Evolutionary conservation across 2,888 invertebrate species (phyloP), one percentile per base, ranked within the genome.

Genomic region (Phaonia tiefii): DNA sequence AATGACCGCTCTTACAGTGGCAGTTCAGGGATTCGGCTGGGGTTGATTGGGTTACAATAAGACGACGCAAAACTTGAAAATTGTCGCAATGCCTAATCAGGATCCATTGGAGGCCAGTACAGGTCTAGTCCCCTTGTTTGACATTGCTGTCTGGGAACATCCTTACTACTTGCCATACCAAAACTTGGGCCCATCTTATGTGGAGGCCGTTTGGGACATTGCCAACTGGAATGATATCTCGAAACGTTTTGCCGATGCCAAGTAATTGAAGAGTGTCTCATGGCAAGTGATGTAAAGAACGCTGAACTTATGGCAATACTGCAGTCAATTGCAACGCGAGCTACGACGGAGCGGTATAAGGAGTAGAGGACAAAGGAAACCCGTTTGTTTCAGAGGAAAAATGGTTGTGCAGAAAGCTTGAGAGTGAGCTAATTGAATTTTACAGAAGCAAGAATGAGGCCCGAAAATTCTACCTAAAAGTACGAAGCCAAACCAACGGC

Each of bases 101-200:
- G 99, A 99, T 91, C 98, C 98, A 0, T 91, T 99, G 75, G 94
- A 97, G 91, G 95, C 95, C 0, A 97, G 97, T 1, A 97, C 97
- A 39, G 98, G 7, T 74, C 90, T 97, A 15, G 91, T 96, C 37
- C 97, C 97, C 0, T 91, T 98, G 0, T 95, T 98, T 87, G 98
- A 97, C 31, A 99, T 99, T 86, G 99, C 99, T 91, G 99, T 99
- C 1, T 99, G 99, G 99, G 99, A 99, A 91, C 99, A 99, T 89
- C 99, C 99, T 2, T 99, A 99, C 91, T 99, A 99, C 89, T 93
- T 99, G 63, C 99, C 99, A 90, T 99, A 99, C 92, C 99, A 99
- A 91, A 99, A 99, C 90, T 97, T 98, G 3, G 93, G 99, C 71
- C 96, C 99, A 2, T 98, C 98, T 89, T 99, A 99, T 89, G 99